Evolutionary conservation across 2,113 vertebrate genomes (phyloP), one percentile per base, ranked within the genome.

Genomic region (Bubo blakistoni): DNA sequence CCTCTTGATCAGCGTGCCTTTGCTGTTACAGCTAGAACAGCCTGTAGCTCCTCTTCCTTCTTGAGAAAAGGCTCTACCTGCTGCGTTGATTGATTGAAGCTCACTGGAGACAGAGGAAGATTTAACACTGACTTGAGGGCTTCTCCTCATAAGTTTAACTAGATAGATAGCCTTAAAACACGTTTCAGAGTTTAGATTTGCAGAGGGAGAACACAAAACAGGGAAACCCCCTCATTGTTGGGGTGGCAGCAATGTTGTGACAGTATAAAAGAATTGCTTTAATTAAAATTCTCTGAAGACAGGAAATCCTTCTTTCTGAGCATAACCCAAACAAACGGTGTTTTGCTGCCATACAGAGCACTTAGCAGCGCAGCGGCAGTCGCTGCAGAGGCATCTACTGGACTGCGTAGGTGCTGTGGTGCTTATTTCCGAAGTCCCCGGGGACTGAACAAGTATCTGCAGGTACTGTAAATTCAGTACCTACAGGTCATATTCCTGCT

Each of bases 61-160:
- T 72, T 57, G 46, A 92, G 72, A 47, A 91, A 84, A 88, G 81
- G 46, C 87, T 93, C 70, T 90, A 61, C 94, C 93, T 94, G 94
- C 96, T 96, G 90, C 76, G 54, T 47, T 95, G 96, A 96, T 94
- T 94, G 96, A 95, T 82, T 86, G 85, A 92, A 90, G 67, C 63
- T 93, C 84, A 15, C 66, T 92, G 85, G 74, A 89, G 87, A 86
- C 57, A 55, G 63, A 62, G 80, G 46, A 92, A 81, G 95, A 95
- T 95, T 96, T 97, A 95, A 69, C 51, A 36, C 72, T 93, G 89
- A 59, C 91, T 94, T 47, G 76, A 90, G 89, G 91, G 87, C 58
- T 82, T 90, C 73, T 89, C 66, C 88, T 83, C 57, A 0, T 59
- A 90, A 85, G 58, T 95, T 76, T 72, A 95, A 65, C 19, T 59